phyloP scores from a whole-genome alignment of 1,140 invertebrate genomes.

The Ceratina australensis region DNA sequence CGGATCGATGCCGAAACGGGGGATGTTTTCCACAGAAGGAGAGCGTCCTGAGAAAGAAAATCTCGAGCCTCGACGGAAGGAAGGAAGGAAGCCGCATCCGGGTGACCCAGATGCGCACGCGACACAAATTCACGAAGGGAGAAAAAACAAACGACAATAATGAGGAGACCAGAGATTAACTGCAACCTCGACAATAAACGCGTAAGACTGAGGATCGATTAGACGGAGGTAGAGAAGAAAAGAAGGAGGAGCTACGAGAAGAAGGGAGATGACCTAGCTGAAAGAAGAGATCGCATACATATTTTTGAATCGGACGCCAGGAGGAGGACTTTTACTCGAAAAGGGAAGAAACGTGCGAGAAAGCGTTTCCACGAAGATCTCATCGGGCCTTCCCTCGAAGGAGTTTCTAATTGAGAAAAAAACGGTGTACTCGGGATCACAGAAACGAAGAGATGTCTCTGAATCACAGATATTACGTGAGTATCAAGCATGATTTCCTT shows the following conservation, averaged over 20 bases:
- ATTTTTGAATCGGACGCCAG: background rate
- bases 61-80: slow-evolving; percentile 17
- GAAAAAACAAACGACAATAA: slow-evolving; percentile 54
- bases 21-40: slow-evolving; percentile 35
- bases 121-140: slow-evolving; percentile 22
- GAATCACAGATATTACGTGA: slow-evolving; percentile 78
- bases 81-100: slow-evolving; percentile 5
- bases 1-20: background rate
- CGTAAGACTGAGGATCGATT: slow-evolving; percentile 56
- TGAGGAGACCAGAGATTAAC: slow-evolving; percentile 48
- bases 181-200: slow-evolving; percentile 61
- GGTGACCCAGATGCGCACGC: slow-evolving; percentile 44
- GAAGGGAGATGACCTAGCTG: too few relatives aligned
- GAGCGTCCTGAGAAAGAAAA: slow-evolving; percentile 7
- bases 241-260: background rate
- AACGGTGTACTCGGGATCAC: slow-evolving; percentile 29
- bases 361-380: slow-evolving; percentile 37
- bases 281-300: background rate
- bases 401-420: slow-evolving; percentile 30
- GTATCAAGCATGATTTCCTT: slow-evolving; percentile 54
- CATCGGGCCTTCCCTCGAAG: slow-evolving; percentile 16
- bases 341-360: slow-evolving; percentile 41
- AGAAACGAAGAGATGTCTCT: slow-evolving; percentile 73
- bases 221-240: background rate
- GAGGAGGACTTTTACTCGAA: background rate